Evolutionary conservation across 2,113 vertebrate genomes (phyloP).

Genomic region (Aleadryas rufinucha): DNA sequence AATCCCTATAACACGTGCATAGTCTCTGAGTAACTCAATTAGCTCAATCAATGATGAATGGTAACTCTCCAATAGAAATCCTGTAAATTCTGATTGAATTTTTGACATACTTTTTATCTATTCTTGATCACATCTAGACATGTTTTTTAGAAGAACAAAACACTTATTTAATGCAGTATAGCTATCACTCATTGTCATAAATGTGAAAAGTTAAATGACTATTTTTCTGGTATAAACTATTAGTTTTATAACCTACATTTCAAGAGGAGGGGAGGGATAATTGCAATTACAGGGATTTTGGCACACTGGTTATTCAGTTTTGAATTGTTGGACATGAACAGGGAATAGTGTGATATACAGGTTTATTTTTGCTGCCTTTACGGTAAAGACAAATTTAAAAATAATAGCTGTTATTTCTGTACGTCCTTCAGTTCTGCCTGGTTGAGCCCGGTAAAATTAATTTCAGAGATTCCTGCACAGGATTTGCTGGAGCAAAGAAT

Average conservation of each 20-base stretch:
- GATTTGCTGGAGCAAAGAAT: not conserved
- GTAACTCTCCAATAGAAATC: not conserved
- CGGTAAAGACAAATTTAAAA: not conserved
- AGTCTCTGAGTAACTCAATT: not conserved
- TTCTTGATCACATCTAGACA: not conserved
- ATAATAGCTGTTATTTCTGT: not conserved
- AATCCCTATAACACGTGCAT: not conserved
- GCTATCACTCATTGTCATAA: slow-evolving; percentile 12
- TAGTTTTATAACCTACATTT: not conserved
- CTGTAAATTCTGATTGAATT: slow-evolving; percentile 1
- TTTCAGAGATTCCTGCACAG: not conserved
- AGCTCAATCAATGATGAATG: not conserved
- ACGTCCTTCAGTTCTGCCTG: not conserved
- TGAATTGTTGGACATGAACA: not conserved
- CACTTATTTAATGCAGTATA: not conserved
- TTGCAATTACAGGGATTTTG: not conserved
- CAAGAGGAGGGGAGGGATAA: not conserved
- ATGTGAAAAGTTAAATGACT: slow-evolving; percentile 14
- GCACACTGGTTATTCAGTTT: not conserved
- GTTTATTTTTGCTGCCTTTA: not conserved
- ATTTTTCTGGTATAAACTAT: slow-evolving; percentile 3
- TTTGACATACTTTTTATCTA: not conserved
- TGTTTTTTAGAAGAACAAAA: not conserved
- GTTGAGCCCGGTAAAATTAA: not conserved
- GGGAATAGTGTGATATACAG: not conserved